Conservation (phyloP, 1,140 invertebrate genomes). For the Drosophila lacteicornis region DNA sequence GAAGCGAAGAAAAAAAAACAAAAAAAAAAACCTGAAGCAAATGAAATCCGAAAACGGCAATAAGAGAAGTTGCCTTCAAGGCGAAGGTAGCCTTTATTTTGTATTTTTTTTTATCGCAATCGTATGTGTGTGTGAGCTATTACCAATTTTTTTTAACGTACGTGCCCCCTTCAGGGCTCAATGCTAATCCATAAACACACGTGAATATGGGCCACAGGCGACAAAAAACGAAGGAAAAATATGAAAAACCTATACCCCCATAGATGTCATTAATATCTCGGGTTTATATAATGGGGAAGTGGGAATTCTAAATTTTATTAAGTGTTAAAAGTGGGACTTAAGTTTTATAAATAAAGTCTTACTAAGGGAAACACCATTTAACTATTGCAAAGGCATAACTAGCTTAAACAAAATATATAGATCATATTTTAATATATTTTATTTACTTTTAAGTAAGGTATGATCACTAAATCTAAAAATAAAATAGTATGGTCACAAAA, state of each 20-base stretch:
- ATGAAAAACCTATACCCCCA: background rate
- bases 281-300: background rate
- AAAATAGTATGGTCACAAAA: too few species aligned
- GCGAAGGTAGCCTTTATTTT: slow-evolving; percentile 50
- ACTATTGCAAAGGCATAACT: too few species aligned
- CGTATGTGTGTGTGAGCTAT: slow-evolving; percentile 17
- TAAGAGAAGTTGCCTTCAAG: slow-evolving; percentile 40
- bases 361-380: too few species aligned
- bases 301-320: background rate
- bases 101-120: slow-evolving; percentile 35
- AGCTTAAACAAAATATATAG: too few species aligned
- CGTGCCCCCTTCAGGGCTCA: slow-evolving; percentile 27
- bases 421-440: too few species aligned
- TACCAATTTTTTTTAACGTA: slow-evolving; percentile 28
- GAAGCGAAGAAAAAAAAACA: slow-evolving; percentile 14
- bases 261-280: background rate
- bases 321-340: background rate
- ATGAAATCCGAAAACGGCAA: slow-evolving; percentile 33
- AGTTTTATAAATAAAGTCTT: background rate
- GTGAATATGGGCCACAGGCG: slow-evolving; percentile 30
- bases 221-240: background rate
- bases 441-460: too few species aligned
- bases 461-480: too few species aligned
- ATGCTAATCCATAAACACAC: slow-evolving; percentile 16
- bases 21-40: slow-evolving; percentile 12